A percentile compares a stretch with the other conserved stretches of the same genome.
These are phyloP conservation scores for Gymnoscopelus braueri DNA, from an alignment of 2,797 vertebrate genomes.

Conservation along the genomic window DNA sequence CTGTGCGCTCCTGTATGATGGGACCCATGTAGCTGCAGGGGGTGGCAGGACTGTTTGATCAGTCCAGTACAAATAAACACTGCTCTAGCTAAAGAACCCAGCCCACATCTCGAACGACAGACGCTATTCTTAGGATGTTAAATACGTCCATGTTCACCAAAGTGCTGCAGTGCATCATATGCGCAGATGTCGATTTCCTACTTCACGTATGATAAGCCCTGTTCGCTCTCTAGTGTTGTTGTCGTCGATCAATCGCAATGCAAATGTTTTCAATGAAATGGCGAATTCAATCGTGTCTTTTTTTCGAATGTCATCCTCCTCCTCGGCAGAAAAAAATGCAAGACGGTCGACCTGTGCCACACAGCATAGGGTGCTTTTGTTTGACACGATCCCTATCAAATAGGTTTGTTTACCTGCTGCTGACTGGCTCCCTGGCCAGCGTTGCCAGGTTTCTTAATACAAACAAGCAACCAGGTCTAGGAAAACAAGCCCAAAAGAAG, in stretches of 20 bases:
- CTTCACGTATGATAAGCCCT: slow-evolving; percentile 45
- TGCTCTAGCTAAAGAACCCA: slow-evolving; percentile 69
- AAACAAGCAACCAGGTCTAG: too few relatives aligned
- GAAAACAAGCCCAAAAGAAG: too few relatives aligned
- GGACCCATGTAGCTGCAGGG: slow-evolving; percentile 80
- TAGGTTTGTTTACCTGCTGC: slow-evolving; percentile 83
- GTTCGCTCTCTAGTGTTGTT: slow-evolving; percentile 7
- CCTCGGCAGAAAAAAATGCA: slow-evolving; percentile 54
- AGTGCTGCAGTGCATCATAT: slow-evolving; percentile 77
- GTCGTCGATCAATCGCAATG: slow-evolving; percentile 8
- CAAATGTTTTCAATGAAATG: slow-evolving; percentile 6
- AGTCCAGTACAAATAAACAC: slow-evolving; percentile 43
- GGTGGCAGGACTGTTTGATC: slow-evolving; percentile 41
- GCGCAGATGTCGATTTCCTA: slow-evolving; percentile 60
- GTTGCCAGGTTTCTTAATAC: neutral
- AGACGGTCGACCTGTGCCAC: slow-evolving; percentile 11
- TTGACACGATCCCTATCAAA: slow-evolving; percentile 57
- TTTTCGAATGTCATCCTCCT: slow-evolving; percentile 41
- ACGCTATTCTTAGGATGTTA: slow-evolving; percentile 55
- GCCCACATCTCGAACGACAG: slow-evolving; percentile 66
- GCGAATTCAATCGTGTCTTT: slow-evolving; percentile 22
- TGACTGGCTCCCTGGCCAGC: slow-evolving; percentile 56
- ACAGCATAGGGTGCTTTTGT: slow-evolving; percentile 57
- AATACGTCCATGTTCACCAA: slow-evolving; percentile 65
- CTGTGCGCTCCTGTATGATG: slow-evolving; percentile 83